Evolutionary conservation across 2,888 invertebrate species (phyloP).

Genomic region (Zygogramma bicolorata): DNA sequence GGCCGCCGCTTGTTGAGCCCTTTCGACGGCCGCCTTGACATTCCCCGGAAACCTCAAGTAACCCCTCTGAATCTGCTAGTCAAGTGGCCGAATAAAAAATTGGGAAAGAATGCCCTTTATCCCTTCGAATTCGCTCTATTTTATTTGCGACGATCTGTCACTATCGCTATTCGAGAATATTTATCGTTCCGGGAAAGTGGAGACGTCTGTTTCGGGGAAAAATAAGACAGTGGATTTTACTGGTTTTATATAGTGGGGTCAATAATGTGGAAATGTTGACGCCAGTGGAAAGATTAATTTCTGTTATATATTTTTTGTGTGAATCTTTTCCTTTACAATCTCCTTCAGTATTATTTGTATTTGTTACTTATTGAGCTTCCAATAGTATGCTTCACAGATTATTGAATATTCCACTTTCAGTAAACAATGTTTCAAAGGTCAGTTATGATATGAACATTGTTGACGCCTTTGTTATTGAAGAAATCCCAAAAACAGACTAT

Average conservation of each 20-base stretch:
- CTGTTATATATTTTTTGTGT: background rate
- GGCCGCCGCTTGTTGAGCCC: slow-evolving; percentile 28
- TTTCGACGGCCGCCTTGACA: slow-evolving; percentile 27
- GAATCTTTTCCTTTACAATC: too few species aligned
- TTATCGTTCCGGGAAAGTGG: slow-evolving; percentile 38
- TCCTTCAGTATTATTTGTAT: too few species aligned
- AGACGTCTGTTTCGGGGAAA: slow-evolving; percentile 19
- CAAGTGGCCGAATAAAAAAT: slow-evolving; percentile 62
- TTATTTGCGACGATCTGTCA: slow-evolving; percentile 61
- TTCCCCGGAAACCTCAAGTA: slow-evolving; percentile 50
- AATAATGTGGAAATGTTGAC: background rate
- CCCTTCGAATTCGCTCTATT: slow-evolving; percentile 59
- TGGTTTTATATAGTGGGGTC: background rate
- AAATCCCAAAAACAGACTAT: too few species aligned
- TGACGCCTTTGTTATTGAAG: too few species aligned
- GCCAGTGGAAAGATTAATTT: background rate
- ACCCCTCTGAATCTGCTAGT: slow-evolving; percentile 59
- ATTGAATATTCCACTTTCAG: too few species aligned
- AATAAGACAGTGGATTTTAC: background rate
- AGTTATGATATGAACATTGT: too few species aligned
- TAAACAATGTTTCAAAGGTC: too few species aligned
- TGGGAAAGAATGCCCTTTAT: slow-evolving; percentile 59
- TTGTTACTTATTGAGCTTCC: too few species aligned
- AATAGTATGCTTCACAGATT: too few species aligned
- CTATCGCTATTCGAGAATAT: slow-evolving; percentile 60